phyloP scores from a whole-genome alignment of 2,113 vertebrate genomes.

The Ctenomys sociabilis region DNA sequence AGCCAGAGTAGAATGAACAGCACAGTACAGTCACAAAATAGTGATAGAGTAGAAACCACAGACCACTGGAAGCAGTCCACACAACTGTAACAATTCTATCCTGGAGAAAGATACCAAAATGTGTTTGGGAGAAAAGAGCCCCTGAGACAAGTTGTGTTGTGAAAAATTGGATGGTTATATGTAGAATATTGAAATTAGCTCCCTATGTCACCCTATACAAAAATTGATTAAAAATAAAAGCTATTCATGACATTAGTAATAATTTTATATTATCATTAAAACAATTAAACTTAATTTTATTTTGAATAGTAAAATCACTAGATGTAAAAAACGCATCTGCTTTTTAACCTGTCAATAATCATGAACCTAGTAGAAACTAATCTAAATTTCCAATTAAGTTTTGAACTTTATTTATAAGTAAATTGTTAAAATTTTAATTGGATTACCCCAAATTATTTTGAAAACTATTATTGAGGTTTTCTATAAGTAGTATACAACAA shows the following conservation, averaged over 20 bases:
- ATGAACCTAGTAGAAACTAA: background rate
- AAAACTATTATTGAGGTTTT: background rate
- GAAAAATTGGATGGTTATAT: background rate
- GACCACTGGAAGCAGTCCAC: background rate
- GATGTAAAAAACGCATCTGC: background rate
- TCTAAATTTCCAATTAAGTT: background rate
- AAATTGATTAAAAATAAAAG: background rate
- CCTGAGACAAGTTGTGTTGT: background rate
- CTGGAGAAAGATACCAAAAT: background rate
- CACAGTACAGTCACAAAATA: background rate
- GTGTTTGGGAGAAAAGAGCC: background rate
- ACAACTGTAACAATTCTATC: no score
- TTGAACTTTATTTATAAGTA: background rate
- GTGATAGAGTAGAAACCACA: background rate
- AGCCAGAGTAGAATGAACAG: background rate
- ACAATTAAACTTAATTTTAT: background rate
- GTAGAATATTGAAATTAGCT: background rate
- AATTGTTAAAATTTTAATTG: background rate
- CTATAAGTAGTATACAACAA: background rate
- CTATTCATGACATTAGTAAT: background rate
- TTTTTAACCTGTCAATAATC: background rate
- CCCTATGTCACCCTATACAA: background rate
- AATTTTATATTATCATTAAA: conserved; percentile 9
- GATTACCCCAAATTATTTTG: background rate
- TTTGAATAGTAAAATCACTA: background rate